Evolutionary conservation across 2,113 vertebrate genomes (phyloP).

Genomic region (Platichthys flesus): DNA sequence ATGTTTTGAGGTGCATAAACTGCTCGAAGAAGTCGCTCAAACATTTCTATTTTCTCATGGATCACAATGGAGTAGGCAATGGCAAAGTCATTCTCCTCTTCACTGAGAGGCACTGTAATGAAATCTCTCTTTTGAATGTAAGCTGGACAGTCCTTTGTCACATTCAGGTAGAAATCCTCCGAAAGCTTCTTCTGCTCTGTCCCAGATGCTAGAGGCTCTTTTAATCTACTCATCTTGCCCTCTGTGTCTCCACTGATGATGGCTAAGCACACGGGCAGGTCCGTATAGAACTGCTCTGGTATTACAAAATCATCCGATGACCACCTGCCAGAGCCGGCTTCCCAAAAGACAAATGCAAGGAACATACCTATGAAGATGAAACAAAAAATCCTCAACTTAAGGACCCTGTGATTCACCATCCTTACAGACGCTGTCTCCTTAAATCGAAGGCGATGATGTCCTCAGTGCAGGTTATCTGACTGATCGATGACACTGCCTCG

Average conservation of each 20-base stretch:
- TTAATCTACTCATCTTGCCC: conserved; percentile 48
- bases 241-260: conserved; percentile 79
- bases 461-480: too few relatives aligned
- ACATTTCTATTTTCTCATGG: conserved; percentile 92
- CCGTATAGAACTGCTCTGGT: conserved; percentile 37
- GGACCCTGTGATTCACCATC: accelerated
- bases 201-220: conserved; percentile 63
- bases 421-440: neutral
- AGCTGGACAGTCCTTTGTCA: conserved; percentile 82
- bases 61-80: conserved; percentile 94
- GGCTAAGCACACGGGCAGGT: conserved; percentile 78
- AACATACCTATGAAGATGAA: conserved; percentile 14
- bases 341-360: conserved; percentile 33
- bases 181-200: conserved; percentile 41
- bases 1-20: conserved; percentile 90
- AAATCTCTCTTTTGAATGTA: conserved; percentile 82
- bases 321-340: neutral
- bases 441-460: neutral
- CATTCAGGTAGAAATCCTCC: conserved; percentile 80
- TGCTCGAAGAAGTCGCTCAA: conserved; percentile 89
- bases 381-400: neutral
- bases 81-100: conserved; percentile 86
- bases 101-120: conserved; percentile 82
- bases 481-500: too few relatives aligned
- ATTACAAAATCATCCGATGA: neutral